Base-by-base conservation (phyloP, 2,888 invertebrate species). In the Aspidiotus destructor region DNA sequence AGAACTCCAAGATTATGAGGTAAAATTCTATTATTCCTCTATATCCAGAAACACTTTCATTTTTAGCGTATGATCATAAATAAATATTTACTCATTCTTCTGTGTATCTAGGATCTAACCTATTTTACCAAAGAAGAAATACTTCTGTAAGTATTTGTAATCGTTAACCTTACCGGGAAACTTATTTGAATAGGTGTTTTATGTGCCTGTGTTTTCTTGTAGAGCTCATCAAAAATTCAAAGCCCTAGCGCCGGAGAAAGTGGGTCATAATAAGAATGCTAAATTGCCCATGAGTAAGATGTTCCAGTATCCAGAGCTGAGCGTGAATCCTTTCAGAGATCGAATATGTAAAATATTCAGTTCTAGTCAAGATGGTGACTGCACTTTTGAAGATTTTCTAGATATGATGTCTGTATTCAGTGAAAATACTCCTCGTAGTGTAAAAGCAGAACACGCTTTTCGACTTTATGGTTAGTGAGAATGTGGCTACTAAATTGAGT, bases 351-450 rank as follows among this genome's bases (percentile, higher is more conserved):
- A 89, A 77, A 90, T 94, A n/a, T 90, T 91, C 74, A 90, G 89
- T 76, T 89, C 89, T 0, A 88, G 87, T 76, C 89, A 89, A 72
- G 89, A 90, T 77, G 94, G 93, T 7, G 90, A 92, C 77, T 88
- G 93, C 76, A 92, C 91, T 0, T 96, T 96, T 79, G 94, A 96
- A 78, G 95, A 96, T 77, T 96, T 94, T 76, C 81, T 96, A 5
- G 95, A 96, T 75, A 94, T 96, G 94, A 93, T 95, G 88, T 94
- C 93, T 0, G 93, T 94, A 16, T 92, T 96, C 74, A 91, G 92
- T 76, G 92, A 93, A 74, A 85, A 85, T 75, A 92, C 95, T 9
- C 94, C 95, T 0, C 87, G 91, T 74, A 88, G 90, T 72, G 89
- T 96, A 0, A 96, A 96, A 78, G 89, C 94, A 13, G 92, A 93